phyloP scores from a whole-genome alignment of 64 coral and sea anemone genomes.

The Orbicella faveolata region DNA sequence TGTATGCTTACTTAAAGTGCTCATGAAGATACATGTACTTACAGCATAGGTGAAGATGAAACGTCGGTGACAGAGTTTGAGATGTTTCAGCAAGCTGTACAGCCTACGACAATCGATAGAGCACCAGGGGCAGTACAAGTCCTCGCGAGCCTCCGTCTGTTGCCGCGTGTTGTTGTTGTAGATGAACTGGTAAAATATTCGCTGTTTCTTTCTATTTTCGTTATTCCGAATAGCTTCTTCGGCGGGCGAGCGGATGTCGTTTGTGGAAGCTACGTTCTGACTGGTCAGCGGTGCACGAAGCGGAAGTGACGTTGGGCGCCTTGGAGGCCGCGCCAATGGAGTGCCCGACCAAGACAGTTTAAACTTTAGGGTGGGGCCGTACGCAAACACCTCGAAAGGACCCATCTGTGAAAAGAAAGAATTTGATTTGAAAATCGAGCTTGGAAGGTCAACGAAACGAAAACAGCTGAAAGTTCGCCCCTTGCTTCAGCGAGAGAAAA shows the following conservation, averaged over 20 bases:
- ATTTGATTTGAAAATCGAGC: neutral
- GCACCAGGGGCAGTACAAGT: constrained; percentile 97
- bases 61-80: constrained; percentile 90
- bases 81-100: constrained; percentile 93
- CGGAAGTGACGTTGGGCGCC: constrained; percentile 51
- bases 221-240: constrained; percentile 52
- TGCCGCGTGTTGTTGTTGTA: constrained; percentile 97
- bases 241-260: constrained; percentile 6
- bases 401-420: constrained; percentile 71
- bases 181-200: constrained; percentile 98
- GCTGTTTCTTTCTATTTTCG: constrained; percentile 70
- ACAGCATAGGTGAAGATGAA: constrained; percentile 95
- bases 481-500: too few species aligned
- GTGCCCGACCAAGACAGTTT: constrained; percentile 84
- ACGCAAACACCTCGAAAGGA: constrained; percentile 95
- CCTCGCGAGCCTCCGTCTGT: constrained; percentile 92
- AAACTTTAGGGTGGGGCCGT: constrained; percentile 96
- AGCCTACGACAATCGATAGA: constrained; percentile 84
- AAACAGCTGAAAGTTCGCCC: too few species aligned
- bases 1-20: neutral
- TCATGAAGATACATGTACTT: constrained; percentile 46
- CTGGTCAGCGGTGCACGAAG: constrained; percentile 35
- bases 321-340: constrained; percentile 53
- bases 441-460: too few species aligned
- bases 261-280: constrained; percentile 29